Evolutionary conservation across 2,888 invertebrate species (phyloP).

Genomic region (Abrostola tripartita): DNA sequence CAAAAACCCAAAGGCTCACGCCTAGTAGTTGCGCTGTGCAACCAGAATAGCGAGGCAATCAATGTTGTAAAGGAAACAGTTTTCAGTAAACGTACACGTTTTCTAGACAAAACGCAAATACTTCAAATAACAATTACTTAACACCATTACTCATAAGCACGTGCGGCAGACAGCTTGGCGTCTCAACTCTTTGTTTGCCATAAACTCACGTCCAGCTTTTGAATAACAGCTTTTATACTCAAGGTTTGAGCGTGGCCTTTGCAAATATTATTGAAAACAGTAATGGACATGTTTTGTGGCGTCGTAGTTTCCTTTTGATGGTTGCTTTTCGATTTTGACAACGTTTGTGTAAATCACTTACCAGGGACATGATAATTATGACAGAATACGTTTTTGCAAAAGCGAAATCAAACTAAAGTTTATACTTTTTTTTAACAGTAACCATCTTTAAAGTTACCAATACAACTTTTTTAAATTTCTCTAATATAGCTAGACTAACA

Average conservation of each 20-base stretch:
- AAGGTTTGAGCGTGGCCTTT: slow-evolving; percentile 60
- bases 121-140: slow-evolving; percentile 36
- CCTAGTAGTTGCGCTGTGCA: background rate
- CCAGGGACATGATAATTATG: too few species aligned
- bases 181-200: slow-evolving; percentile 64
- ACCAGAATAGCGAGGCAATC: background rate
- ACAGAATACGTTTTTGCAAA: too few species aligned
- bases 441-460: too few species aligned
- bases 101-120: slow-evolving; percentile 6
- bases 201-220: slow-evolving; percentile 60
- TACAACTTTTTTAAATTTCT: too few species aligned
- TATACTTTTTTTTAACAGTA: too few species aligned
- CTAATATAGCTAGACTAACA: too few species aligned
- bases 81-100: background rate
- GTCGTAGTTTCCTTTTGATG: slow-evolving; percentile 2
- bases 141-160: slow-evolving; percentile 54
- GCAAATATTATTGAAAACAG: slow-evolving; percentile 63
- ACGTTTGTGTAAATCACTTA: too few species aligned
- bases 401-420: too few species aligned
- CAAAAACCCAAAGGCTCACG: too few species aligned
- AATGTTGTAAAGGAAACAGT: background rate
- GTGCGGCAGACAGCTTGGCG: slow-evolving; percentile 67
- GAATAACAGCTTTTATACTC: slow-evolving; percentile 50
- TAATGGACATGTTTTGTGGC: slow-evolving; percentile 36
- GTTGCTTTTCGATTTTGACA: background rate